Conservation (phyloP, 2,888 invertebrate species). For the Torymus aiolomorphi region DNA sequence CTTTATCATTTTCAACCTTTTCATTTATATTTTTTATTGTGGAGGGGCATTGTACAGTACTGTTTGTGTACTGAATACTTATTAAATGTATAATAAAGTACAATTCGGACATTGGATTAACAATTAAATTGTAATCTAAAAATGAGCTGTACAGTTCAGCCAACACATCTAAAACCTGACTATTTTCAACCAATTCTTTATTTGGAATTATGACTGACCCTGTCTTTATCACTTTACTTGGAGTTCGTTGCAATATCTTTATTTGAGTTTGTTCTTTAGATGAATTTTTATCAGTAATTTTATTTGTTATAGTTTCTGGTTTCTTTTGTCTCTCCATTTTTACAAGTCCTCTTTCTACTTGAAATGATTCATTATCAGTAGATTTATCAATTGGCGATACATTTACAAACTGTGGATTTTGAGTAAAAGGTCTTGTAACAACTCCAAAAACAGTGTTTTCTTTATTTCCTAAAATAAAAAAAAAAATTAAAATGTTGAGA, state of each 20-base stretch:
- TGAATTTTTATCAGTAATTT: slow-evolving; percentile 6
- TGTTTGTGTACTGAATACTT: slow-evolving; percentile 74
- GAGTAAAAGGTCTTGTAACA: slow-evolving; percentile 63
- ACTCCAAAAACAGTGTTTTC: slow-evolving; percentile 64
- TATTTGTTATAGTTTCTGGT: slow-evolving; percentile 57
- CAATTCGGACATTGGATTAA: slow-evolving; percentile 82
- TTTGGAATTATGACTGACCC: slow-evolving; percentile 74
- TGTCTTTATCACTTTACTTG: slow-evolving; percentile 52
- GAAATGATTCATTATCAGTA: slow-evolving; percentile 62
- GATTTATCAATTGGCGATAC: slow-evolving; percentile 63
- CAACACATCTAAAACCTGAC: slow-evolving; percentile 78
- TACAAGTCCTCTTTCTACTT: slow-evolving; percentile 66
- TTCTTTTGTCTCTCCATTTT: slow-evolving; percentile 67
- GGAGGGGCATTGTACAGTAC: slow-evolving; percentile 1
- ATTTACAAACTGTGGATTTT: slow-evolving; percentile 67
- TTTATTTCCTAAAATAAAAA: slow-evolving; percentile 58
- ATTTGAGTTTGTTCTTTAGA: slow-evolving; percentile 46
- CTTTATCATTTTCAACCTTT: no score
- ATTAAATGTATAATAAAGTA: slow-evolving; percentile 83
- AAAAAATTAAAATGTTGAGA: neutral
- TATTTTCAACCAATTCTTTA: slow-evolving; percentile 76
- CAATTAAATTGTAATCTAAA: slow-evolving; percentile 78
- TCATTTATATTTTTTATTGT: no score
- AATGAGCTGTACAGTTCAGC: slow-evolving; percentile 79
- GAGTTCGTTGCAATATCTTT: slow-evolving; percentile 42